Evolutionary conservation across 2,113 vertebrate genomes (phyloP), one percentile per base, ranked within the genome.

Genomic region (Heloderma charlesbogerti): DNA sequence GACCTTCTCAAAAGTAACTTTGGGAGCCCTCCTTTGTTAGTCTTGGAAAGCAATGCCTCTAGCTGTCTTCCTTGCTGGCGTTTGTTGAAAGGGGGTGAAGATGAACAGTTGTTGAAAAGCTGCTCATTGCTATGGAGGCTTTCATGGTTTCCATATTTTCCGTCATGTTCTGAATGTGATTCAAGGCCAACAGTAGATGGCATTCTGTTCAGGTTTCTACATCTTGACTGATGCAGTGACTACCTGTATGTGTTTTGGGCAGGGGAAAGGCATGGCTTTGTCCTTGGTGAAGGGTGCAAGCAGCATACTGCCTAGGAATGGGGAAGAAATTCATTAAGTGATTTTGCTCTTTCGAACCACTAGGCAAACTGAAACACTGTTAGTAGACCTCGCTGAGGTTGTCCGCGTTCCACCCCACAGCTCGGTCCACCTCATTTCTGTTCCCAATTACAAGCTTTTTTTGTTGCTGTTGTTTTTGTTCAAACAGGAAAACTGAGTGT

Each of bases 1-100:
- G 92, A 96, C 90, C 93, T 95, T 96, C 83, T 90, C 88, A 66
- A 89, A 91, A 94, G 85, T 82, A 92, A 94, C 84, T 93, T 63
- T 67, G 84, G 91, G 83, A 94, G 90, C 71, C 4, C 4, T 60
- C 83, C 72, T 89, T 43, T 37, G 37, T 77, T 71, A 27, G 15
- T 57, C 81, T 45, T 89, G 78, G 88, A 91, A 45, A 92, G 77
- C 51, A 27, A 34, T 13, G 71, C 87, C 20, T 95, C 86, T 27
- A 69, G 5, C 60, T 54, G 31, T 78, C 20, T 84, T 85, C 15
- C 6, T 89, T 37, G 6, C 0, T 12, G 51, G 3, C 0, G 13
- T 67, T 88, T 69, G 27, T 2, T 84, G 87, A 29, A 5, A 80
- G 0, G 1, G 2, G 79, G 77, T 22, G 87, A n/a, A n/a, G n/a